phyloP scores from a whole-genome alignment of 2,888 invertebrate genomes.

The Suillia variegata region DNA sequence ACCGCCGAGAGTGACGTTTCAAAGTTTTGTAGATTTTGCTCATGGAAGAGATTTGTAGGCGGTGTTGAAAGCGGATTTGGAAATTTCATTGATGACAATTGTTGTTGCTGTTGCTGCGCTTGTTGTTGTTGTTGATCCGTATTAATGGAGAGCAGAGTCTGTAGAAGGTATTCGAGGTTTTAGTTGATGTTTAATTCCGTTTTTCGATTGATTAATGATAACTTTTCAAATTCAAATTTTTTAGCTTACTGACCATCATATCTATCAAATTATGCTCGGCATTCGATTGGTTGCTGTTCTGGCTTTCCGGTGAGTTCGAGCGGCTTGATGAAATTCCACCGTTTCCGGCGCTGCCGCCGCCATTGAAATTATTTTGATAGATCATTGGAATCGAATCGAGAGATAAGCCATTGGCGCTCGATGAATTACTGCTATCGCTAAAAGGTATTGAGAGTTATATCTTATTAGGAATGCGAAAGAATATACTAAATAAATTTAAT shows the following conservation, averaged over 20 bases:
- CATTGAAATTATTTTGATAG: conserved; percentile 40
- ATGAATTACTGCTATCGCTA: conserved; percentile 57
- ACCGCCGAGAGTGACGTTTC: conserved; percentile 41
- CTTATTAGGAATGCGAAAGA: conserved; percentile 5
- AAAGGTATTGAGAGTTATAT: not conserved
- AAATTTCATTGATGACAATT: conserved; percentile 20
- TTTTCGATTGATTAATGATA: too few relatives aligned
- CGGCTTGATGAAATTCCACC: conserved; percentile 51
- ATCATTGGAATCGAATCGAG: conserved; percentile 52
- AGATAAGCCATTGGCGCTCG: conserved; percentile 51
- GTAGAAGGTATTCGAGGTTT: too few relatives aligned
- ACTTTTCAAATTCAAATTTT: too few relatives aligned
- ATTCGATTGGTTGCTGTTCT: conserved; percentile 57
- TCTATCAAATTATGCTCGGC: conserved; percentile 54
- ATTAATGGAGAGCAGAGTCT: conserved; percentile 52
- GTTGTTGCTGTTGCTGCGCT: conserved; percentile 32
- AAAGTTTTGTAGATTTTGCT: conserved; percentile 39
- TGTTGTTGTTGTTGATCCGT: conserved; percentile 45
- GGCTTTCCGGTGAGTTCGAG: conserved; percentile 59
- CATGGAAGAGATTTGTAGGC: conserved; percentile 36
- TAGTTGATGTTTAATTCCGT: too few relatives aligned
- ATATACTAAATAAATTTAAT: not conserved
- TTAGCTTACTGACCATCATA: conserved; percentile 58
- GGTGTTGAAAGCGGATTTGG: conserved; percentile 28
- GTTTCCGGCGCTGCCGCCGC: conserved; percentile 22